A percentile compares a stretch with the other conserved stretches of the same genome.
Evolutionary conservation across 2,888 invertebrate species (phyloP).

Genomic region (Rhimphoctona megacephalus): DNA sequence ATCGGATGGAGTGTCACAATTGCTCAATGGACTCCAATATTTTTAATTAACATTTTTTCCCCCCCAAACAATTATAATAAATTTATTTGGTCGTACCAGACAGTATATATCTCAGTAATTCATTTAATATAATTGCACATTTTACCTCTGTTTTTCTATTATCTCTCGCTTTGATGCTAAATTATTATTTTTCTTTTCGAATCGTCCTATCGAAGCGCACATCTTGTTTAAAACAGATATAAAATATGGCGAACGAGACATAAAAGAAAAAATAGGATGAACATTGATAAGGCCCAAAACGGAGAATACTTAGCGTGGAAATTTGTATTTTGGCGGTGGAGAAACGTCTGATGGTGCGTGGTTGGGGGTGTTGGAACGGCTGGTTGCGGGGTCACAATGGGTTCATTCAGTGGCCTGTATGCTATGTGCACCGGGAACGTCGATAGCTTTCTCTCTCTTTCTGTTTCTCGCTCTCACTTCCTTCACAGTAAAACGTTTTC

Average conservation of each 20-base stretch:
- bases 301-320: constrained; percentile 47
- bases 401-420: constrained; percentile 80
- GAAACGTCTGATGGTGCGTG: constrained; percentile 45
- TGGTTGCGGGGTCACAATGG: constrained; percentile 75
- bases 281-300: neutral
- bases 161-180: neutral
- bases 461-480: constrained; percentile 33
- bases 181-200: constrained; percentile 3
- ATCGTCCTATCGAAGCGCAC: neutral
- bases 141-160: neutral
- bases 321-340: constrained; percentile 61
- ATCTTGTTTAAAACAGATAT: neutral
- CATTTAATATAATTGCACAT: neutral
- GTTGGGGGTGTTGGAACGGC: constrained; percentile 61
- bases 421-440: constrained; percentile 71
- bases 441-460: constrained; percentile 30
- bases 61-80: neutral
- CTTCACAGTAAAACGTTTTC: constrained; percentile 35
- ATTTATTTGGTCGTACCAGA: neutral
- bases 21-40: neutral
- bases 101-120: neutral
- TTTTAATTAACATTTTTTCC: neutral
- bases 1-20: neutral
- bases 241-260: neutral
- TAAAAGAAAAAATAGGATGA: neutral